Evolutionary conservation across 1,140 invertebrate species (phyloP).

Genomic region (Goniozus legneri): DNA sequence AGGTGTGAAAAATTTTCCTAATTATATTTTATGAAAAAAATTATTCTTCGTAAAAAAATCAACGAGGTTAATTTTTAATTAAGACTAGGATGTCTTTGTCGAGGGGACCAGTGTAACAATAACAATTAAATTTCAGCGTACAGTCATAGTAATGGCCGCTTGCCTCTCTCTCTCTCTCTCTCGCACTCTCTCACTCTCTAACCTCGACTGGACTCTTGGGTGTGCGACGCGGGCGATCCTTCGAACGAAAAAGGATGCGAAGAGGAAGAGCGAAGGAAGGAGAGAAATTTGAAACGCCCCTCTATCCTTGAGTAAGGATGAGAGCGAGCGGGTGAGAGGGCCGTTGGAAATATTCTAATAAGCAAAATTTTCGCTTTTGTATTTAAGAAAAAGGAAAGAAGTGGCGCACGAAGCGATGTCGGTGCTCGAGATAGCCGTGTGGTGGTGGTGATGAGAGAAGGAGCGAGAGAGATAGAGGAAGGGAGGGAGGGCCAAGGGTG

Average conservation of each 20-base stretch:
- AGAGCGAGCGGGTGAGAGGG: conserved; percentile 13
- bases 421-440: conserved; percentile 7
- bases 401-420: conserved; percentile 25
- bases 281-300: background rate
- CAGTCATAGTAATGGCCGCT: conserved; percentile 49
- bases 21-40: too few species aligned
- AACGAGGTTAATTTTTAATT: too few species aligned
- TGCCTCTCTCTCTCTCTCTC: too few species aligned
- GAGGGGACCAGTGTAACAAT: conserved; percentile 24
- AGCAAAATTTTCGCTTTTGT: conserved; percentile 54
- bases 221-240: background rate
- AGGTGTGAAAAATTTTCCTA: too few species aligned
- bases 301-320: background rate
- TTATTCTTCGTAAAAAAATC: too few species aligned
- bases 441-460: background rate
- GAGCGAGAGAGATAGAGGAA: background rate
- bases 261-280: conserved; percentile 1
- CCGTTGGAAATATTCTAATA: conserved; percentile 48
- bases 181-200: too few species aligned
- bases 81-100: too few species aligned
- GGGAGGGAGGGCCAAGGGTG: conserved; percentile 12
- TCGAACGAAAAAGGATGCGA: background rate
- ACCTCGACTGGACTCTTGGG: too few species aligned
- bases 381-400: conserved; percentile 52
- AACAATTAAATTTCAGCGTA: conserved; percentile 40